These are phyloP conservation scores for Corythucha ciliata DNA, from an alignment of 2,888 invertebrate genomes.

Conservation along the genomic window DNA sequence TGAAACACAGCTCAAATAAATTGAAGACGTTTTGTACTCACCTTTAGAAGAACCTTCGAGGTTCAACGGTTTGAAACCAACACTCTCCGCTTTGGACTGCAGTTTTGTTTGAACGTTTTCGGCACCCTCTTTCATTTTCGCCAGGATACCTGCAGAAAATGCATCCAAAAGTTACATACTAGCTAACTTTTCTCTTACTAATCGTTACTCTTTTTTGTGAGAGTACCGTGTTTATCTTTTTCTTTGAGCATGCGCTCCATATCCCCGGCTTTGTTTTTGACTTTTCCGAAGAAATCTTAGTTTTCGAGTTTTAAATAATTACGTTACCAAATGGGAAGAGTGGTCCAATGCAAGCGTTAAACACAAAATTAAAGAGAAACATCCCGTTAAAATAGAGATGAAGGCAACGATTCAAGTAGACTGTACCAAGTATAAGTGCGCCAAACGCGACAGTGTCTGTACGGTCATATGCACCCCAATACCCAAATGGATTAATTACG, in stretches of 20 bases:
- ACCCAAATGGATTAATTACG: too few species aligned
- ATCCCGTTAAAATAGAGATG: neutral
- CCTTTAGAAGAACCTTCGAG: constrained; percentile 21
- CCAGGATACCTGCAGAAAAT: constrained; percentile 62
- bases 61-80: constrained; percentile 51
- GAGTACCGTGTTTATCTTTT: constrained; percentile 77
- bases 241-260: constrained; percentile 85
- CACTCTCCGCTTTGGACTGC: constrained; percentile 85
- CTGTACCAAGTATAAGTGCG: too few species aligned
- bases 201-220: neutral
- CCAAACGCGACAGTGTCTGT: too few species aligned
- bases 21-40: too few species aligned
- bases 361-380: constrained; percentile 2
- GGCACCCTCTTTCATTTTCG: constrained; percentile 93
- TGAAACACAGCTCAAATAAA: too few species aligned
- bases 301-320: too few species aligned
- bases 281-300: constrained; percentile 86
- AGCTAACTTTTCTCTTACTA: too few species aligned
- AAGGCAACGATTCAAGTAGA: constrained; percentile 15
- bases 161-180: constrained; percentile 1
- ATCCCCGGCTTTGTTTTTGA: constrained; percentile 91
- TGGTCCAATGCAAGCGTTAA: too few species aligned
- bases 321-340: too few species aligned
- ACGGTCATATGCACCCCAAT: too few species aligned
- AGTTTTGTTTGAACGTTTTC: constrained; percentile 88